Conservation (phyloP, 2,113 vertebrate genomes). For the Serinus canaria region DNA sequence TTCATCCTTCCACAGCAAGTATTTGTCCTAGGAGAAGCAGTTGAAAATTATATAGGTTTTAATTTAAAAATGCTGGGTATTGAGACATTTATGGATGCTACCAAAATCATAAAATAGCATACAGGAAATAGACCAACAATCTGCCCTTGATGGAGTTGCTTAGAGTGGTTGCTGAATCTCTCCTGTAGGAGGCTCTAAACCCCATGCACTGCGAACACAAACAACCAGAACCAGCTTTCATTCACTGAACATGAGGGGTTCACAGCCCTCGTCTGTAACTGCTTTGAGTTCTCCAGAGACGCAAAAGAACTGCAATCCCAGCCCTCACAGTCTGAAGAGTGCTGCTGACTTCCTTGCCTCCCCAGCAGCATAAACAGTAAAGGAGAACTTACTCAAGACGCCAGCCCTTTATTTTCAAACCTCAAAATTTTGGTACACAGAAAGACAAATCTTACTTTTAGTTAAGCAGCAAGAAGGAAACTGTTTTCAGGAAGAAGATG, state of each 20-base stretch:
- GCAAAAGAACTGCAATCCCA: not conserved
- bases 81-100: not conserved
- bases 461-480: not conserved
- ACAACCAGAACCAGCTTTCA: not conserved
- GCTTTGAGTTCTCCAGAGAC: not conserved
- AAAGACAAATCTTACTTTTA: not conserved
- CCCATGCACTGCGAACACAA: not conserved
- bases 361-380: accelerated
- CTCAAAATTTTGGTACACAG: not conserved
- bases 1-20: not conserved
- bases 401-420: not conserved
- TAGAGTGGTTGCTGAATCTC: not conserved
- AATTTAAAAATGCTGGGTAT: not conserved
- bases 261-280: not conserved
- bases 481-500: not conserved
- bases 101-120: not conserved
- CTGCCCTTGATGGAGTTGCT: not conserved
- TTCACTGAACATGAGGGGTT: not conserved
- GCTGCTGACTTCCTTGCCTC: not conserved
- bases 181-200: not conserved
- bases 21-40: not conserved
- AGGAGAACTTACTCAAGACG: not conserved
- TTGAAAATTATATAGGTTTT: not conserved
- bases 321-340: not conserved
- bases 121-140: not conserved